phyloP scores from a whole-genome alignment of 2,113 vertebrate species.

The Hyperoodon ampullatus region DNA sequence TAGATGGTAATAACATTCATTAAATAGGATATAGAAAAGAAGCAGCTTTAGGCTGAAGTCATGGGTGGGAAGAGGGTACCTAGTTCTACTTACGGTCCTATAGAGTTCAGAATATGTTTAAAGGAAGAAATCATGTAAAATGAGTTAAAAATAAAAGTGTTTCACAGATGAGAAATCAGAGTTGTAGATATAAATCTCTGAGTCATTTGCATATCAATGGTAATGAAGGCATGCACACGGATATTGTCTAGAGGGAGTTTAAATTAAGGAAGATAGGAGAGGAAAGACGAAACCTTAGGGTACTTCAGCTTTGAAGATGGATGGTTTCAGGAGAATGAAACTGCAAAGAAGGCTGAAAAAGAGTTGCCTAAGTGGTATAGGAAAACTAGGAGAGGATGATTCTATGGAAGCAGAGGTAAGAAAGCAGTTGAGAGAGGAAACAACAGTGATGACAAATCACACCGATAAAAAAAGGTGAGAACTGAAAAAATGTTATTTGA shows the following conservation, averaged over 20 bases:
- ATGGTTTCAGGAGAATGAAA: background rate
- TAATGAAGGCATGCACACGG: background rate
- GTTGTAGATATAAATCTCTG: background rate
- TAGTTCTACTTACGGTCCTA: background rate
- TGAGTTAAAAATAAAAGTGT: conserved; percentile 21
- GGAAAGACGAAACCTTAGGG: background rate
- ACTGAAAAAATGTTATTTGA: background rate
- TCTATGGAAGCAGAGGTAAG: background rate
- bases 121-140: conserved; percentile 40
- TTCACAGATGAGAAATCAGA: conserved; percentile 41
- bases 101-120: background rate
- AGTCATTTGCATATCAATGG: conserved; percentile 19
- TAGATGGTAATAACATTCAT: background rate
- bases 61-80: background rate
- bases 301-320: background rate
- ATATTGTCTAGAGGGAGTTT: background rate
- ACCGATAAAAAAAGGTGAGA: background rate
- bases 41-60: background rate
- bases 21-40: background rate
- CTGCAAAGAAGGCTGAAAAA: background rate
- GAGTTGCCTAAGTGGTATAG: accelerated
- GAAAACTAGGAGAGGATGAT: background rate
- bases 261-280: background rate
- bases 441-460: background rate
- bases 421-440: background rate